Conservation (phyloP, 2,797 vertebrate genomes). For the Coendou prehensilis region DNA sequence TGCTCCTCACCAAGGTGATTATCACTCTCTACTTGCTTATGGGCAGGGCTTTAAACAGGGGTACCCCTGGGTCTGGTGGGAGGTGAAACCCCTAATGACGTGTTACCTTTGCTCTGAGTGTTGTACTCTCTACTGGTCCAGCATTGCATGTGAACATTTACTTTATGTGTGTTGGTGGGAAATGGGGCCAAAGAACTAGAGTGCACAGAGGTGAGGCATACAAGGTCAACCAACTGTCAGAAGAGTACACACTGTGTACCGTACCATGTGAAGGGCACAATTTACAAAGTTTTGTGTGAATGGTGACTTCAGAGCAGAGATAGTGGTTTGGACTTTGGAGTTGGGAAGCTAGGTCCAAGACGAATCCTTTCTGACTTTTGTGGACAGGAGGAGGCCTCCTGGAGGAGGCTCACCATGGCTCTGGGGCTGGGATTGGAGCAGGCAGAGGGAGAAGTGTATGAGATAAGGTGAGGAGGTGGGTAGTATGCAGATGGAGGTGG, state of each 20-base stretch:
- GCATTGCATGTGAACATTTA: rapidly evolving
- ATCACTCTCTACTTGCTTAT: conserved; percentile 1
- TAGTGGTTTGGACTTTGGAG: neutral
- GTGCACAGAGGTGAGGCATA: neutral
- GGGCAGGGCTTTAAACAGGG: neutral
- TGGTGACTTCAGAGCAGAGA: neutral
- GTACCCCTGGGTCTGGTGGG: neutral
- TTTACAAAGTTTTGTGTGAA: neutral
- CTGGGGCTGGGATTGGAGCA: neutral
- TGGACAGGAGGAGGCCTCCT: neutral
- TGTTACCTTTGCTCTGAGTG: neutral
- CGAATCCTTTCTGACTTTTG: neutral
- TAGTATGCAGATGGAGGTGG: too few species aligned
- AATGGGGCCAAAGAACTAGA: neutral
- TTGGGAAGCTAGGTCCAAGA: neutral
- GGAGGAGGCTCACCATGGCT: neutral
- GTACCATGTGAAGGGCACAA: neutral
- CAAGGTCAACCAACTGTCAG: neutral
- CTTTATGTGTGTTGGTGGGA: neutral
- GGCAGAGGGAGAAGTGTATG: neutral
- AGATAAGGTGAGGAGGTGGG: neutral
- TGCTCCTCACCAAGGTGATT: neutral
- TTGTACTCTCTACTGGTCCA: neutral
- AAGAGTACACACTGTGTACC: neutral
- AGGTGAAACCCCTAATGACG: neutral